Evolutionary conservation across 1,140 invertebrate genomes (phyloP).

Genomic region (Steinernema feltiae): DNA sequence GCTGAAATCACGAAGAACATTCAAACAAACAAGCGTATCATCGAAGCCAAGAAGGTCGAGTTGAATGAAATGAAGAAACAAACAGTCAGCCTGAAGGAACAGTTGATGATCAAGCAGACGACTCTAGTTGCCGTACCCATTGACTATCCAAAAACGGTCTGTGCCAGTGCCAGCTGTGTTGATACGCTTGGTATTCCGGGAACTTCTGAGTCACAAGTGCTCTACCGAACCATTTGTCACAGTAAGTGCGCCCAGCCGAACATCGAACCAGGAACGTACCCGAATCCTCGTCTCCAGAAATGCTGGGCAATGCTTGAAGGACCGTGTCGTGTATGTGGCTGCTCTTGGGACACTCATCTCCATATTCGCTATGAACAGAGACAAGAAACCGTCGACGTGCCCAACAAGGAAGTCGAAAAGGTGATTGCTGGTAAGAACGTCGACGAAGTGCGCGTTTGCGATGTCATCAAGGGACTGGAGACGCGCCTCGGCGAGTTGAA

Average conservation of each 20-base stretch:
- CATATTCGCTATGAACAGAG: conserved; percentile 6
- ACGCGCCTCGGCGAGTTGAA: neutral
- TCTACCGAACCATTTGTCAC: conserved; percentile 15
- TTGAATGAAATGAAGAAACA: neutral
- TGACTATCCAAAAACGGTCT: conserved; percentile 24
- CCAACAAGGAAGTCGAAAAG: conserved; percentile 14
- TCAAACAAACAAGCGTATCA: conserved; percentile 29
- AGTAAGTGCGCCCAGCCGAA: conserved; percentile 15
- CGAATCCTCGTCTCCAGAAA: conserved; percentile 18
- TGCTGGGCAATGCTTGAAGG: neutral
- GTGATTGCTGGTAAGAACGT: conserved; percentile 22
- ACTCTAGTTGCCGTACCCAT: neutral
- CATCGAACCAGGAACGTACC: conserved; percentile 1
- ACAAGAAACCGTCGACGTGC: neutral
- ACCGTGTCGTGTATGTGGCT: neutral
- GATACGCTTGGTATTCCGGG: neutral
- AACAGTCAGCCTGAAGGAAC: conserved; percentile 1
- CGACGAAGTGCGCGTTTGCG: neutral
- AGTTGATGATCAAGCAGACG: conserved; percentile 11
- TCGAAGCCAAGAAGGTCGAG: conserved; percentile 18
- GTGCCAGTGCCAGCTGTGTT: conserved; percentile 19
- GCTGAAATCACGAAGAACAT: conserved; percentile 37
- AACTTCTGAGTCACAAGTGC: neutral
- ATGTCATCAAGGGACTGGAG: neutral
- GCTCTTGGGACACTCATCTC: neutral